These are phyloP conservation scores for Bombus cullumanus DNA, from an alignment of 1,140 invertebrate genomes.

Conservation along the genomic window DNA sequence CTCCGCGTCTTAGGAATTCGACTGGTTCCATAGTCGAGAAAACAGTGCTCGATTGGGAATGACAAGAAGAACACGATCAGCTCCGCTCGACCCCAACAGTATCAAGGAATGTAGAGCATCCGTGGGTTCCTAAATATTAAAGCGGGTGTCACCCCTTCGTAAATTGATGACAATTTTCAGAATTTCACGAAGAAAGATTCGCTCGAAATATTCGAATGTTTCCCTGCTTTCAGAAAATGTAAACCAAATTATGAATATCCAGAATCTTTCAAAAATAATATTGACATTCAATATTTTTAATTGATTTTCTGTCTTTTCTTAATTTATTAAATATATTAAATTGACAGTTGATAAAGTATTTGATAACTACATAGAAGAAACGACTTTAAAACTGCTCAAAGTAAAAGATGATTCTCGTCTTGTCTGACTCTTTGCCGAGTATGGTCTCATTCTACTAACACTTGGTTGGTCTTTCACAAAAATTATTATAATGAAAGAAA, in stretches of 20 bases:
- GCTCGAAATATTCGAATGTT: background rate
- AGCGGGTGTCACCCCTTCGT: conserved; percentile 65
- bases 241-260: background rate
- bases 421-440: too few species aligned
- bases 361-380: too few species aligned
- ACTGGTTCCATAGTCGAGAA: conserved; percentile 74
- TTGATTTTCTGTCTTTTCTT: background rate
- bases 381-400: too few species aligned
- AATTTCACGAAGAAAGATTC: background rate
- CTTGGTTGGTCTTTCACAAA: too few species aligned
- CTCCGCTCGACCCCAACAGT: conserved; percentile 57
- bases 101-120: conserved; percentile 76
- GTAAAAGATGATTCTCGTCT: too few species aligned
- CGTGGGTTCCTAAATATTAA: conserved; percentile 77
- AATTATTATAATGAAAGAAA: too few species aligned
- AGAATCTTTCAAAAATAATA: background rate
- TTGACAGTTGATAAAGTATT: too few species aligned
- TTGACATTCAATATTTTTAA: too few species aligned
- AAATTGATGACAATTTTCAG: conserved; percentile 36
- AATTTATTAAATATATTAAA: too few species aligned
- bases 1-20: conserved; percentile 79
- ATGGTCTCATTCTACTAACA: too few species aligned
- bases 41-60: conserved; percentile 81
- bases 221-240: background rate
- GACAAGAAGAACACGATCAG: conserved; percentile 70